Base-by-base conservation (phyloP, 1,140 invertebrate species). In the Spodoptera frugiperda region DNA sequence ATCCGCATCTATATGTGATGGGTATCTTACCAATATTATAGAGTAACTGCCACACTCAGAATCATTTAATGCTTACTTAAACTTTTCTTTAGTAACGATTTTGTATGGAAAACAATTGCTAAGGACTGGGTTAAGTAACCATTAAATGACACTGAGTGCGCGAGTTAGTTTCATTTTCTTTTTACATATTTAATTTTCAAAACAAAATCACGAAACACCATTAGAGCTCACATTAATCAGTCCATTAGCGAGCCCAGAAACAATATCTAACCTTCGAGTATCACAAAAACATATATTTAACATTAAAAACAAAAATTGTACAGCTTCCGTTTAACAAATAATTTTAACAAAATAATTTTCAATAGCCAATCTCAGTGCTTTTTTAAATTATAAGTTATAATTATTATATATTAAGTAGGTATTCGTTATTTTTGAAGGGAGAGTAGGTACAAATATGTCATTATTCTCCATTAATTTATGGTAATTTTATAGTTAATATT, bases 221-320 rank as follows among this genome's bases (percentile, higher is more conserved):
- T n/a, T 8, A 19, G 61, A 65, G 61, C 61, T 65, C 61, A 25
- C 57, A 54, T 21, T 54, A 44, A 72, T 72, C 70, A 72, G 70
- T 72, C 54, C 51, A n/a, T 72, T 44, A 44, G 15, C 17, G 53
- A 46, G 53, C 54, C 39, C 67, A 30, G 53, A 51, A 51, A 70
- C 11, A 33, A 25, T 46, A 46, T 46, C 39, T 55, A 71, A 71
- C 21, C 21, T 53, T 54, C 70, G 39, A 72, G 33, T 72, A 72
- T 72, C 70, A 72, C 70, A 71, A 71, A 55, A 70, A 46, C 17
- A n/a, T 19, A 72, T 54, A 49, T 39, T 39, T 15, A 48, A 44
- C 17, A 72, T 54, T n/a, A 17, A 21, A 57, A 21, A 55, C 15
- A 55, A 54, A 44, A 72, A 72, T 55, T 72, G 70, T 72, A 72